These are phyloP conservation scores for Drosophila neonasuta DNA, from an alignment of 2,888 invertebrate genomes.

Conservation along the genomic window DNA sequence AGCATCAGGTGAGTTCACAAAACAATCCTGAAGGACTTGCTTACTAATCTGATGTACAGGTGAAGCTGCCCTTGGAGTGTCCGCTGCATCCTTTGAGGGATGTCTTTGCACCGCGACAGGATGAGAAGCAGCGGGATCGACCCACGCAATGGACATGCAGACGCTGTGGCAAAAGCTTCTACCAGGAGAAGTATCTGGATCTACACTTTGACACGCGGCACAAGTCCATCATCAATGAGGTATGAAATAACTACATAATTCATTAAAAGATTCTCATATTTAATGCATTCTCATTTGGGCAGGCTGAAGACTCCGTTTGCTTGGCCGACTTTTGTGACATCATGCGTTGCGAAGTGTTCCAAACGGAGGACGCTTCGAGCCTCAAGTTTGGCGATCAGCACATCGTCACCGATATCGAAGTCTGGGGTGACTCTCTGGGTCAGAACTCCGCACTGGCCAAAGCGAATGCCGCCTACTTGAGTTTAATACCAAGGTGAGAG, in stretches of 20 bases:
- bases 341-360: slow-evolving; percentile 95
- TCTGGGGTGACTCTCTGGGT: slow-evolving; percentile 89
- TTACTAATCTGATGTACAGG: slow-evolving; percentile 76
- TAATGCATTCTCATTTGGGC: slow-evolving; percentile 17
- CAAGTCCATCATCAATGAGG: slow-evolving; percentile 92
- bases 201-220: slow-evolving; percentile 95
- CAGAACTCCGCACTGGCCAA: slow-evolving; percentile 83
- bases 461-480: slow-evolving; percentile 82
- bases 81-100: slow-evolving; percentile 94
- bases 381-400: slow-evolving; percentile 86
- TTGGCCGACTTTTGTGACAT: slow-evolving; percentile 97
- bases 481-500: slow-evolving; percentile 79
- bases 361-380: slow-evolving; percentile 87
- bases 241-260: slow-evolving; percentile 68
- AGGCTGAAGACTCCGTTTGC: slow-evolving; percentile 96
- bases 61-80: slow-evolving; percentile 92
- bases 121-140: slow-evolving; percentile 91
- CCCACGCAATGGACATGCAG: slow-evolving; percentile 95
- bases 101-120: slow-evolving; percentile 93
- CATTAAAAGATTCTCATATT: not conserved
- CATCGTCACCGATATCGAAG: slow-evolving; percentile 90
- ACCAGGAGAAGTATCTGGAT: slow-evolving; percentile 93
- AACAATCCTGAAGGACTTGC: not conserved
- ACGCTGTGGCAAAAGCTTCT: slow-evolving; percentile 95
- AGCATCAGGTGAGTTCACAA: slow-evolving; percentile 85